phyloP scores from a whole-genome alignment of 2,888 invertebrate species.

The Microctonus brassicae region DNA sequence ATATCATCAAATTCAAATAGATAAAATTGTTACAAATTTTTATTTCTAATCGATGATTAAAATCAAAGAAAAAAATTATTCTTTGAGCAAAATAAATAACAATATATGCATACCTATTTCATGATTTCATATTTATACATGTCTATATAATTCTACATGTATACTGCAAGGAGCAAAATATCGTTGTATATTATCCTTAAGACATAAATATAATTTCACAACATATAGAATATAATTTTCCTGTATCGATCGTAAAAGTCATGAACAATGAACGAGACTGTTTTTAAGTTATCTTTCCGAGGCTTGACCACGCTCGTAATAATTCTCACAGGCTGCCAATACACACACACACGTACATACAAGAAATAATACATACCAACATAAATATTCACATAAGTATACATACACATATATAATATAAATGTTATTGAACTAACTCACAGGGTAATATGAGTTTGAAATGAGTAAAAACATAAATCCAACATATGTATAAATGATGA shows the following conservation, averaged over 20 bases:
- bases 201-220: slow-evolving; percentile 10
- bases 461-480: slow-evolving; percentile 5
- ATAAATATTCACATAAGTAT: neutral
- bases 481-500: slow-evolving; percentile 27
- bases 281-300: slow-evolving; percentile 16
- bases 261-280: slow-evolving; percentile 39
- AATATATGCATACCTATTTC: too few species aligned
- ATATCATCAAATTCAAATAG: too few species aligned
- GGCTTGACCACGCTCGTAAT: slow-evolving; percentile 11
- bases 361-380: neutral
- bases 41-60: too few species aligned
- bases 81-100: too few species aligned
- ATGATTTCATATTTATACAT: too few species aligned
- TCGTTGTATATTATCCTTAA: neutral
- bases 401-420: too few species aligned
- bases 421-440: neutral
- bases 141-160: neutral
- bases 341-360: neutral
- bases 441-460: slow-evolving; percentile 17
- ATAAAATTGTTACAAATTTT: too few species aligned
- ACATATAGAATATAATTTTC: slow-evolving; percentile 1
- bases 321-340: neutral
- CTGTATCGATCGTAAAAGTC: slow-evolving; percentile 34
- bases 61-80: too few species aligned
- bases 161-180: neutral